phyloP scores from a whole-genome alignment of 1,140 invertebrate genomes.

The Drosophila ercepeae region DNA sequence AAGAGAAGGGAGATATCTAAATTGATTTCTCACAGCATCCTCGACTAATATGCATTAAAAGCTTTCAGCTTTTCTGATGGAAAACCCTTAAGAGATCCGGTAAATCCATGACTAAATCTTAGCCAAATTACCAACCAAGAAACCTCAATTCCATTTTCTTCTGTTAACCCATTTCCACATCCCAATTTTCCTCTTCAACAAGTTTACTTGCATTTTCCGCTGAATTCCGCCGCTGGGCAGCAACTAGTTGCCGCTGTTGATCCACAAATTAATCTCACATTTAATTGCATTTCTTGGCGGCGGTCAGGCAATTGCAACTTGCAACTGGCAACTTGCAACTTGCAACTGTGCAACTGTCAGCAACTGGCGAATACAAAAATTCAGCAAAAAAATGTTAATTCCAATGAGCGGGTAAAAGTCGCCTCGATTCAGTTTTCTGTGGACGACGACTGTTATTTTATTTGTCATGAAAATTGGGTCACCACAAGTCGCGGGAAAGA shows the following conservation, averaged over 20 bases:
- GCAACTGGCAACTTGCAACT: slow-evolving; percentile 54
- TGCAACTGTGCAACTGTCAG: slow-evolving; percentile 45
- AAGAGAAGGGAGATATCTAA: too few relatives aligned
- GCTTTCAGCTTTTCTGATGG: too few relatives aligned
- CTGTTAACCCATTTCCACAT: slow-evolving; percentile 30
- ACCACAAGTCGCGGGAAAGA: slow-evolving; percentile 16
- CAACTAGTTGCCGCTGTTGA: slow-evolving; percentile 20
- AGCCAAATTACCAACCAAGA: neutral
- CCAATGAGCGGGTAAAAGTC: slow-evolving; percentile 28
- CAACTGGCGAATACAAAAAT: slow-evolving; percentile 11
- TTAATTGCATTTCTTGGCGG: slow-evolving; percentile 50
- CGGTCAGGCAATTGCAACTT: slow-evolving; percentile 45
- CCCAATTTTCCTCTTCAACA: slow-evolving; percentile 16
- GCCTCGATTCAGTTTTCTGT: slow-evolving; percentile 18
- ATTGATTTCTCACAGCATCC: too few relatives aligned
- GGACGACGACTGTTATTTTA: slow-evolving; percentile 47
- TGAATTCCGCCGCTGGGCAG: slow-evolving; percentile 9
- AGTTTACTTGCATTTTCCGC: slow-evolving; percentile 39
- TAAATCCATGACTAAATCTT: too few relatives aligned
- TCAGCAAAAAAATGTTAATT: slow-evolving; percentile 41
- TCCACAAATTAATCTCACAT: slow-evolving; percentile 58
- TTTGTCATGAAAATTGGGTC: slow-evolving; percentile 60
- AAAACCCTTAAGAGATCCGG: too few relatives aligned
- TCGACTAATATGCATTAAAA: too few relatives aligned
- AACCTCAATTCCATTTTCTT: slow-evolving; percentile 22